Base-by-base conservation (phyloP, 2,797 vertebrate genomes). In the Anabas testudineus region DNA sequence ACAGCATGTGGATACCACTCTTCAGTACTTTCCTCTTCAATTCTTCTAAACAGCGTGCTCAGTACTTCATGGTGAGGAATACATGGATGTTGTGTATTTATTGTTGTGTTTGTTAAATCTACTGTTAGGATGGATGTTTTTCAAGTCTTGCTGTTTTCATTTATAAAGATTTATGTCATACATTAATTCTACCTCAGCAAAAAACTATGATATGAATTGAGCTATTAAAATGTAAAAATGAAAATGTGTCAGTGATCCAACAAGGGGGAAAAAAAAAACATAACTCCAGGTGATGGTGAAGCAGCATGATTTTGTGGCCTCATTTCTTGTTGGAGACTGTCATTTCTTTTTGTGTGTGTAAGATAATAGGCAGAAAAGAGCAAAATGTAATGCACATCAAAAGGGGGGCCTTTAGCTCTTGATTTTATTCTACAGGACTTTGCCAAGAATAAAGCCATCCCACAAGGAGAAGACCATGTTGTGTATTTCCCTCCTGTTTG, bases 11-110 rank as follows among this genome's bases (percentile, higher is more conserved):
- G 82, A 91, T 98, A 81, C 96, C 98, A 0, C 78, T 99, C 56
- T 98, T 99, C 9, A 97, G 97, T 88, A 99, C 97, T 69, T 99
- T 99, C 83, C 95, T 99, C 52, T 99, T 99, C 91, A 99, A 96
- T 82, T 96, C 93, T 39, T 93, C 96, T 1, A 94, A 95, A 73
- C 97, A 99, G 86, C 95, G 95, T 0, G 88, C 95, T 7, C 95
- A 96, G 86, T 93, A 96, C 56, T 97, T 97, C 92, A 95, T 93
- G 67, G 98, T 99, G 79, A 94, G 94, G 4, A 16, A 49, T 36
- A 3, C 12, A 3, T 36, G 13, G 34, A 36, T 13, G 3, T 36
- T 13, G 0, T 36, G 28, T n/a, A 36, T 3, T 36, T n/a, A n/a
- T 36, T 36, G 12, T 10, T 32, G 32, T 10, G 34, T 36, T 36